Conservation (phyloP, 2,888 invertebrate genomes). For the Raillietiella orientalis region DNA sequence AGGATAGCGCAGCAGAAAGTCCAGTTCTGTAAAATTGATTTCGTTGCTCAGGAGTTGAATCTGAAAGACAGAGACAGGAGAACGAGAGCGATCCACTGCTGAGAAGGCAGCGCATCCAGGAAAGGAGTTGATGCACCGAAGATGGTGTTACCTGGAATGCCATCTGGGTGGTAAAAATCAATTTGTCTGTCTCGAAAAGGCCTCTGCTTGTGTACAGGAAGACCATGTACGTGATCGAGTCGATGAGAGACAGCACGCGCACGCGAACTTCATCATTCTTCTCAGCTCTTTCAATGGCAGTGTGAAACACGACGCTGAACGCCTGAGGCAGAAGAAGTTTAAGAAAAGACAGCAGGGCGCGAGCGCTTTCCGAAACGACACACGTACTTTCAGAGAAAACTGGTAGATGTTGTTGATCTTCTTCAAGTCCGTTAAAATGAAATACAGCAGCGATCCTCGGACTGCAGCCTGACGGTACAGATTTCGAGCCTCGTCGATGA, state of each 20-base stretch:
- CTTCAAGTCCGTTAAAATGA: conserved; percentile 75
- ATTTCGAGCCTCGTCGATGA: conserved; percentile 79
- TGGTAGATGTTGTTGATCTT: conserved; percentile 91
- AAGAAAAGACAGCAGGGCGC: too few relatives aligned
- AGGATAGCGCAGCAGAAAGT: conserved; percentile 72
- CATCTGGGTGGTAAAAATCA: conserved; percentile 87
- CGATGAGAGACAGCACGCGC: conserved; percentile 60
- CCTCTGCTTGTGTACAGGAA: conserved; percentile 82
- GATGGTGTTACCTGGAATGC: conserved; percentile 37
- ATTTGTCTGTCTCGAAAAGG: conserved; percentile 78
- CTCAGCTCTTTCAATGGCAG: conserved; percentile 64
- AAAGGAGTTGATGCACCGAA: not conserved
- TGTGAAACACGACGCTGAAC: conserved; percentile 89
- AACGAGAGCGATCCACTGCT: not conserved
- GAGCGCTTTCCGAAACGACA: too few relatives aligned
- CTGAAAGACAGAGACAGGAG: conserved; percentile 15
- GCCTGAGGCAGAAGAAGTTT: conserved; percentile 23
- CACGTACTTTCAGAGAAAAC: conserved; percentile 70
- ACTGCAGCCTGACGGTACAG: conserved; percentile 70
- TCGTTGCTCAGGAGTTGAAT: conserved; percentile 58
- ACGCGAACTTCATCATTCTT: conserved; percentile 38
- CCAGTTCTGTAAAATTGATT: conserved; percentile 48
- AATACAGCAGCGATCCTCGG: conserved; percentile 68
- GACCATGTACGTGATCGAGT: conserved; percentile 74
- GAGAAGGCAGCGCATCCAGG: not conserved